Evolutionary conservation across 1,140 invertebrate species (phyloP).

Genomic region (Carposina sasakii): DNA sequence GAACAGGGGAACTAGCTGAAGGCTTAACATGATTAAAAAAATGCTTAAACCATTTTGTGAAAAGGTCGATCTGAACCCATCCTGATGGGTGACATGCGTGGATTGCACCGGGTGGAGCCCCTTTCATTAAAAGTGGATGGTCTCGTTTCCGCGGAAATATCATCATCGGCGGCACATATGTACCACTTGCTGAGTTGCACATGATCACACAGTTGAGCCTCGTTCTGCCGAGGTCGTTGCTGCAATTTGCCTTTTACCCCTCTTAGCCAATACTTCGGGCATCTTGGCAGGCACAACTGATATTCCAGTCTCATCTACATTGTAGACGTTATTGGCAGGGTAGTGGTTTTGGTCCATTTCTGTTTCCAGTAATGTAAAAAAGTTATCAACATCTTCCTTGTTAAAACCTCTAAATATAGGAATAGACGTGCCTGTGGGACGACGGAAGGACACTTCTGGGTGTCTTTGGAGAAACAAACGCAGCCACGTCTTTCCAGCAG

Average conservation of each 20-base stretch:
- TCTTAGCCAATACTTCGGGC: neutral
- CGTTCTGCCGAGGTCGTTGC: conserved; percentile 17
- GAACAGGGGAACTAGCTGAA: neutral
- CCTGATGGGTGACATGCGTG: conserved; percentile 37
- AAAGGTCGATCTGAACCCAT: conserved; percentile 16
- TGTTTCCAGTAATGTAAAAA: conserved; percentile 20
- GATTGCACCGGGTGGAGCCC: conserved; percentile 40
- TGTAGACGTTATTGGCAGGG: conserved; percentile 20
- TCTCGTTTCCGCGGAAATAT: conserved; percentile 48
- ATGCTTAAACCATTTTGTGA: conserved; percentile 5
- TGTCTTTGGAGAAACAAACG: conserved; percentile 16
- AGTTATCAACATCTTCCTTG: conserved; percentile 19
- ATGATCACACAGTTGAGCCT: conserved; percentile 17
- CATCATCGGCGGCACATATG: conserved; percentile 45
- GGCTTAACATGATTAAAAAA: conserved; percentile 9
- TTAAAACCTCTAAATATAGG: conserved; percentile 23
- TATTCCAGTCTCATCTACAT: conserved; percentile 29
- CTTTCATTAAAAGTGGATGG: conserved; percentile 36
- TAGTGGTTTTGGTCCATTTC: neutral
- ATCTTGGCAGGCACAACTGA: conserved; percentile 16
- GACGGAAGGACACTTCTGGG: conserved; percentile 17
- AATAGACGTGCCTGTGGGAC: conserved; percentile 20
- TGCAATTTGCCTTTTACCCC: conserved; percentile 1
- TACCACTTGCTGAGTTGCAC: conserved; percentile 32
- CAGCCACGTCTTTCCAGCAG: conserved; percentile 4